Base-by-base conservation (phyloP, 1,140 invertebrate species). In the Eriocheir sinensis region DNA sequence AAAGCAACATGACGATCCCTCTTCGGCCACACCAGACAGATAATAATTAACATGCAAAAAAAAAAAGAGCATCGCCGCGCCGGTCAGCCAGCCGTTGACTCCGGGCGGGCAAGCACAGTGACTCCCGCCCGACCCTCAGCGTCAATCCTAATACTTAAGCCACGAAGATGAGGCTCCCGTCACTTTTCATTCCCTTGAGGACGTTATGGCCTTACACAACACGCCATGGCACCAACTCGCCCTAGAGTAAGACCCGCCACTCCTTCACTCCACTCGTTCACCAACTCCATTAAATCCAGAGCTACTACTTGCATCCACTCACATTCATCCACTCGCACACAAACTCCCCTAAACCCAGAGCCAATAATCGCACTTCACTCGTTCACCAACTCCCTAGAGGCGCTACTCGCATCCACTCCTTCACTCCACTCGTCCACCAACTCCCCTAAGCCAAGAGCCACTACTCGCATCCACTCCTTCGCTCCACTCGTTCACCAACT, bases 81-180 rank as follows among this genome's bases (percentile, higher is more conserved):
- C n/a, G 60, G 60, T n/a, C 60, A 72, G 27, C 21, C 44, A n/a
- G n/a, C n/a, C 60, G 60, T 72, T n/a, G 21, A 72, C 27, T n/a
- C 60, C n/a, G 21, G 60, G 27, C 60, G 60, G 60, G 21, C 60
- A 72, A 72, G 60, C 60, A 72, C n/a, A n/a, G n/a, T 48, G 44
- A 4, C 60, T 72, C 60, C 60, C 60, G 60, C n/a, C 60, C n/a
- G 60, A 72, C 60, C 60, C 60, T 72, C 60, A 72, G 60, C 27
- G 60, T 72, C 60, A 72, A 72, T 72, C 60, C 27, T 72, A 72
- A 72, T 72, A 72, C 60, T 72, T 72, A 72, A 72, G n/a, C 60
- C 21, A n/a, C 60, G 12, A 72, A 72, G 60, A 72, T 72, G 60
- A 72, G n/a, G 60, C 60, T 72, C 60, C 60, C 60, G 60, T n/a